Percentiles rank a stretch among this genome's conserved stretches.
Conservation (phyloP, 2,888 invertebrate genomes). For the Meteorus colon region DNA sequence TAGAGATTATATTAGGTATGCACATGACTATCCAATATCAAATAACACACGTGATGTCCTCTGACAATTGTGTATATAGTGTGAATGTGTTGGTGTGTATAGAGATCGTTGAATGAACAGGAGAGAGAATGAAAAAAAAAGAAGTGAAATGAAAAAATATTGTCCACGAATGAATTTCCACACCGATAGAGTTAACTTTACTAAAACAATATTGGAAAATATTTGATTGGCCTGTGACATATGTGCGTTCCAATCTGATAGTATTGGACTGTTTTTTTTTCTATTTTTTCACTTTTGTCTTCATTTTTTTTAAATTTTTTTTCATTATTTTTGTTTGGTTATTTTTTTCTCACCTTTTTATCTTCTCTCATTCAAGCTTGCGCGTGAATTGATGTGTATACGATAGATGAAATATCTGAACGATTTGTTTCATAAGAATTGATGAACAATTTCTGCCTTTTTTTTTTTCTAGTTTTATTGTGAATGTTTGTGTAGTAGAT, state of each 20-base stretch:
- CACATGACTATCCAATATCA: neutral
- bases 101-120: neutral
- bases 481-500: neutral
- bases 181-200: slow-evolving; percentile 2
- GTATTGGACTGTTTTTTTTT: neutral
- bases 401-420: neutral
- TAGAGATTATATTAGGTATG: neutral
- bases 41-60: neutral
- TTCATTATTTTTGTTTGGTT: neutral
- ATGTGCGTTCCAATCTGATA: neutral
- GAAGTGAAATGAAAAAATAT: neutral
- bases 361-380: neutral
- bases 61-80: too few species aligned
- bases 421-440: slow-evolving; percentile 4
- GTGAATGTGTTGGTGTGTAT: neutral
- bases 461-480: neutral
- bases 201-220: slow-evolving; percentile 7
- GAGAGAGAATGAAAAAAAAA: neutral
- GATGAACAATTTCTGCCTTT: neutral
- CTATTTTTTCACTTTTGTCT: neutral
- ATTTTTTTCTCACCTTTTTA: neutral
- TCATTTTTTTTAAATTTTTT: neutral
- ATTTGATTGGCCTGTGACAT: slow-evolving; percentile 1
- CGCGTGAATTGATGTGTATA: neutral
- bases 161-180: slow-evolving; percentile 6